These are phyloP conservation scores for Phengaris arion DNA, from an alignment of 2,888 invertebrate genomes.

Conservation along the genomic window DNA sequence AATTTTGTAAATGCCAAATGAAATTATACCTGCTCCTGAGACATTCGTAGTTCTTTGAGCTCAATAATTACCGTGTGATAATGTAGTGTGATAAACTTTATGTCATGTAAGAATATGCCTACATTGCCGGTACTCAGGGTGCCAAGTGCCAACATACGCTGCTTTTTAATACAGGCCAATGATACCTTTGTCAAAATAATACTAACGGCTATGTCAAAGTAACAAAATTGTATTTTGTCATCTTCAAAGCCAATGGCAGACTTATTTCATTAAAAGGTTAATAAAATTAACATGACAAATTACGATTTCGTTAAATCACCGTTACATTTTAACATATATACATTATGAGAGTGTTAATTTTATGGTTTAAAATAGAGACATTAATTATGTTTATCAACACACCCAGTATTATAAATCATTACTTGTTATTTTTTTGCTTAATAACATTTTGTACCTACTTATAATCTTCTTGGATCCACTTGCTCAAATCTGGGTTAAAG, in stretches of 20 bases:
- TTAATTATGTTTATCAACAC: not conserved
- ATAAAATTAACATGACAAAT: not conserved
- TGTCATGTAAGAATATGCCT: no score
- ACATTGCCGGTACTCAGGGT: no score
- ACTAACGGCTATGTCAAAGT: no score
- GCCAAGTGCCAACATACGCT: no score
- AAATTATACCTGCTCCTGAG: not conserved
- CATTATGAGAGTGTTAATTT: conserved; percentile 1
- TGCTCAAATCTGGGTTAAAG: no score
- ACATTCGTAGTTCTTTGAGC: not conserved
- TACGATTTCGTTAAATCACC: not conserved
- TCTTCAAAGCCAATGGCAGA: no score
- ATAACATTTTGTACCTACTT: not conserved
- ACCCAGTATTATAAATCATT: not conserved
- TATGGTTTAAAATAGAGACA: not conserved
- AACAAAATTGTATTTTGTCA: no score
- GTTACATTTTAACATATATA: not conserved
- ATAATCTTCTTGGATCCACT: no score
- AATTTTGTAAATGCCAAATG: not conserved
- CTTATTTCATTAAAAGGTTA: not conserved
- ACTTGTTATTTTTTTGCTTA: not conserved
- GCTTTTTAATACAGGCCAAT: no score
- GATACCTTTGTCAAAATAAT: no score
- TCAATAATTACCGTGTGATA: not conserved
- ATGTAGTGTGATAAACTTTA: no score